phyloP scores from a whole-genome alignment of 1,140 invertebrate genomes.

The Camponotus floridanus region DNA sequence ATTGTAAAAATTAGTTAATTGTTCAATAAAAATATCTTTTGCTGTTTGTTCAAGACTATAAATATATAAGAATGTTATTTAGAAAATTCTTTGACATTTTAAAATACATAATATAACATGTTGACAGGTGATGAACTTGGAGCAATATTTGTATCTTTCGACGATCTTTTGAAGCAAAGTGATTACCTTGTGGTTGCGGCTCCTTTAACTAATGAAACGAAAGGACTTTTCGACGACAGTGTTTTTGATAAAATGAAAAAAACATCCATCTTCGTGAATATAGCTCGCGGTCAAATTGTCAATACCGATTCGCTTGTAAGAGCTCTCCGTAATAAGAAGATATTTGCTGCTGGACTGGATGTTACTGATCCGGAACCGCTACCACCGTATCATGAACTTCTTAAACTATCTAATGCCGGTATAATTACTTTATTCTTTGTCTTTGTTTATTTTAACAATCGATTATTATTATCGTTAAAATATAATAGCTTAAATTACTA shows the following conservation, averaged over 20 bases:
- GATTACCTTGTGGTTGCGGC: slow-evolving; percentile 92
- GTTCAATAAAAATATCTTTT: neutral
- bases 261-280: slow-evolving; percentile 92
- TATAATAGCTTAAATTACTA: too few species aligned
- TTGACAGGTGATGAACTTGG: slow-evolving; percentile 87
- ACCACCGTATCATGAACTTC: slow-evolving; percentile 91
- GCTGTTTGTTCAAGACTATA: neutral
- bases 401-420: slow-evolving; percentile 92
- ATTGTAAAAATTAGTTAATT: neutral
- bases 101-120: neutral
- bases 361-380: slow-evolving; percentile 96
- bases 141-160: slow-evolving; percentile 90
- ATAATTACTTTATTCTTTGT: slow-evolving; percentile 35
- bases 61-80: neutral
- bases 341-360: slow-evolving; percentile 95
- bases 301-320: slow-evolving; percentile 91
- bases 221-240: slow-evolving; percentile 90
- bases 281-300: slow-evolving; percentile 91
- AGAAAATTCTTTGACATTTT: neutral
- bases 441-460: neutral
- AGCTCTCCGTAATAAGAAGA: slow-evolving; percentile 90
- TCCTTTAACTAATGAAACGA: slow-evolving; percentile 91
- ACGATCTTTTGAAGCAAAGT: slow-evolving; percentile 90
- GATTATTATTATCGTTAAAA: too few species aligned
- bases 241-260: slow-evolving; percentile 93